Evolutionary conservation across 35 echinoderm and acorn worm species (phyloP).

Genomic region (Apostichopus parvimensis): DNA sequence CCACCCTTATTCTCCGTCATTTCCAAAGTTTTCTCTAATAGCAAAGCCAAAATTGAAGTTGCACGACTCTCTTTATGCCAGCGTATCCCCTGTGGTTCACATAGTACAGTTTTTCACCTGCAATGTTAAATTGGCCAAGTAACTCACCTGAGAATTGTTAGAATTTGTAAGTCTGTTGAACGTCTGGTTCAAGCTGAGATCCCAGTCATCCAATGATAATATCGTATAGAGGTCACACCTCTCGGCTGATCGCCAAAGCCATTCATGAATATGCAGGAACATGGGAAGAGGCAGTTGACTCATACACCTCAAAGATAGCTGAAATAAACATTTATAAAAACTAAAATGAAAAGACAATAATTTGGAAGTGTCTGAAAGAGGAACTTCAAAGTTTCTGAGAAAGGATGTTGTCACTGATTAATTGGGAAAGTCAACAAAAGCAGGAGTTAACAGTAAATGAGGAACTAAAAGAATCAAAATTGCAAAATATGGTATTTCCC

Average conservation of each 20-base stretch:
- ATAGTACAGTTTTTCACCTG: no score
- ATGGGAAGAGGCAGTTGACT: slow-evolving; percentile 21
- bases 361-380: background rate
- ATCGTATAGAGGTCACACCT: background rate
- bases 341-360: background rate
- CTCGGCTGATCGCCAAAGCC: background rate
- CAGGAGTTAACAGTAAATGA: no score
- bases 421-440: no score
- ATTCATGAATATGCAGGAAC: slow-evolving; percentile 37
- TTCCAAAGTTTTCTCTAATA: no score
- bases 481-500: no score
- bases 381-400: background rate
- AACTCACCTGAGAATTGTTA: slow-evolving; percentile 24
- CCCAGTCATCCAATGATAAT: background rate
- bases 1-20: no score
- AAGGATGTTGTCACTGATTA: background rate
- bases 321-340: background rate
- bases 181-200: slow-evolving; percentile 8
- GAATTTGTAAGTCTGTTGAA: slow-evolving; percentile 34
- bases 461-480: no score
- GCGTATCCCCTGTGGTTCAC: no score
- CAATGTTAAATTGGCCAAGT: background rate
- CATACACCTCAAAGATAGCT: slow-evolving; percentile 38
- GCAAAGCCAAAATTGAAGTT: no score
- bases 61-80: no score